Evolutionary conservation across 2,113 vertebrate species (phyloP).

Genomic region (Calidris pygmaea): DNA sequence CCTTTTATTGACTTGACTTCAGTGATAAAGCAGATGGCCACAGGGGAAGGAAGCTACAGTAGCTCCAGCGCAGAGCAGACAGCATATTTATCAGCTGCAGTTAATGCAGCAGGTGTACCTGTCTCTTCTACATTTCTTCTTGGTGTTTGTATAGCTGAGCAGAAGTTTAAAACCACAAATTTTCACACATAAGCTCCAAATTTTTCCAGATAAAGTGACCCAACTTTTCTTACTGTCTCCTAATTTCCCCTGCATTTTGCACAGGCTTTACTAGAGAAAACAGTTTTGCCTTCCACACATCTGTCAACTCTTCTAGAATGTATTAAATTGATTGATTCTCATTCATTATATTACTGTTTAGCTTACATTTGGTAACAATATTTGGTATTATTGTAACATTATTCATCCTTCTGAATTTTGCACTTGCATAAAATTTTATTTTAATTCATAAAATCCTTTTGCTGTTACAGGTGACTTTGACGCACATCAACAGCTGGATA

Average conservation of each 20-base stretch:
- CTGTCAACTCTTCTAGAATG: background rate
- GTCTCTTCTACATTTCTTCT: background rate
- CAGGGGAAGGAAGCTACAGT: background rate
- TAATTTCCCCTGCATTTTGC: background rate
- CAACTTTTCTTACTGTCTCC: background rate
- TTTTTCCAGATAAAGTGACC: background rate
- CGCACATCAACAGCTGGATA: background rate
- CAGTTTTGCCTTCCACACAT: background rate
- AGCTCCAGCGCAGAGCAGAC: background rate
- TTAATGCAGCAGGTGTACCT: conserved; percentile 25
- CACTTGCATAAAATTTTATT: background rate
- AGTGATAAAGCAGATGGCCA: conserved; percentile 43
- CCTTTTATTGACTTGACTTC: conserved; percentile 46
- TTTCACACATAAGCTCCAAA: background rate
- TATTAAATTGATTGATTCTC: background rate
- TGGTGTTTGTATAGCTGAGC: background rate
- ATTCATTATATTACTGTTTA: background rate
- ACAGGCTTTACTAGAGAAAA: background rate
- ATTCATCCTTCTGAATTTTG: background rate
- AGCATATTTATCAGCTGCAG: conserved; percentile 23
- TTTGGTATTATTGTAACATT: background rate
- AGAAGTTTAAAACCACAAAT: background rate
- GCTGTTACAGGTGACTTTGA: conserved; percentile 22
- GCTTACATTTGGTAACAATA: background rate
- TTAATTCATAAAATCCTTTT: background rate